Evolutionary conservation across 1,140 invertebrate genomes (phyloP).

Genomic region (Ceratitis capitata): DNA sequence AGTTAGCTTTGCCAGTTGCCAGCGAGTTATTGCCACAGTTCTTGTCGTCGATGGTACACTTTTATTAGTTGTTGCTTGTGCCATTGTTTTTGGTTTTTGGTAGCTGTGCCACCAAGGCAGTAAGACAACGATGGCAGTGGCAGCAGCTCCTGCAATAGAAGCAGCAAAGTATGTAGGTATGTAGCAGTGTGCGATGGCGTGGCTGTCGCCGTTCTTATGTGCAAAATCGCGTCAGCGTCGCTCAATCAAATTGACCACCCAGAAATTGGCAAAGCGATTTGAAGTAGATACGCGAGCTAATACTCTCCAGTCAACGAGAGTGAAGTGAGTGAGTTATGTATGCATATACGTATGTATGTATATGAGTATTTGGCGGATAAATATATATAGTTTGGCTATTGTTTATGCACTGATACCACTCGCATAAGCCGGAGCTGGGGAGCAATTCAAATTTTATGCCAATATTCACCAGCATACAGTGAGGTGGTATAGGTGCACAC

Average conservation of each 20-base stretch:
- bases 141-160: neutral
- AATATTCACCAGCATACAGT: too few species aligned
- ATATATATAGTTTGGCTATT: neutral
- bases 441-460: neutral
- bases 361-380: neutral
- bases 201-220: conserved; percentile 14
- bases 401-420: neutral
- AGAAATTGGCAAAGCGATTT: conserved; percentile 21
- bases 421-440: neutral
- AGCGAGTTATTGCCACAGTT: neutral
- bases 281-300: conserved; percentile 11
- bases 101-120: neutral
- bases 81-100: neutral
- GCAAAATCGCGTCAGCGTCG: conserved; percentile 29
- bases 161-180: too few species aligned
- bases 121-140: too few species aligned
- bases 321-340: neutral
- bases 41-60: neutral
- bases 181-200: neutral
- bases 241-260: conserved; percentile 34
- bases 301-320: neutral
- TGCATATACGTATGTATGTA: neutral
- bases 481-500: too few species aligned
- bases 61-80: neutral
- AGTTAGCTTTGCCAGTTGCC: neutral